phyloP scores from a whole-genome alignment of 2,888 invertebrate species.

The Chelonus formosanus region DNA sequence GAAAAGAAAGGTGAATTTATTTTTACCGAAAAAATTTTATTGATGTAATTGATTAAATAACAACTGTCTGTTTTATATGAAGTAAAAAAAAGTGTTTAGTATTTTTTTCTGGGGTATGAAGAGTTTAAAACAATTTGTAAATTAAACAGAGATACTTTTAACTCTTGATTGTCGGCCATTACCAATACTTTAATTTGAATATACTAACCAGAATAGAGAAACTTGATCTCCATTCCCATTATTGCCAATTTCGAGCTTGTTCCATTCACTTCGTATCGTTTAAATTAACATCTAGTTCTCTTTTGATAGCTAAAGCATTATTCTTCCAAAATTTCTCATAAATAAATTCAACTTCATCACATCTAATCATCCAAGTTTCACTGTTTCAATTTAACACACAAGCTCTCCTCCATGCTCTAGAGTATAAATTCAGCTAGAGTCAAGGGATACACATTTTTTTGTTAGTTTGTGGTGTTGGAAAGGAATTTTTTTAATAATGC shows the following conservation, averaged over 20 bases:
- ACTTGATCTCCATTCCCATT: slow-evolving; percentile 34
- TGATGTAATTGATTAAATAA: no score
- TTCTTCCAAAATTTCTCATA: slow-evolving; percentile 5
- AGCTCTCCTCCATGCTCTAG: background rate
- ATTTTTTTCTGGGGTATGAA: slow-evolving; percentile 39
- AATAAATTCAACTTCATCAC: slow-evolving; percentile 11
- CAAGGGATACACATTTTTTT: slow-evolving; percentile 13
- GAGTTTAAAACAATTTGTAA: slow-evolving; percentile 58
- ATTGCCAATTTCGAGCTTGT: slow-evolving; percentile 29
- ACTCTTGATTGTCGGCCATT: slow-evolving; percentile 60
- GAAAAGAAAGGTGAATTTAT: no score
- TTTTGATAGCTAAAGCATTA: slow-evolving; percentile 28
- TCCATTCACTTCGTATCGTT: slow-evolving; percentile 59
- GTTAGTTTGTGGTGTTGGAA: slow-evolving; percentile 39
- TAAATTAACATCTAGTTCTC: slow-evolving; percentile 60
- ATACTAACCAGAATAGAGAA: slow-evolving; percentile 60
- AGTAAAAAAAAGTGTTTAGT: background rate
- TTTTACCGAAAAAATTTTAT: no score
- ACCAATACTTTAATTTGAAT: slow-evolving; percentile 63
- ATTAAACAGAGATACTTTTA: slow-evolving; percentile 57
- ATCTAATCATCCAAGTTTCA: background rate
- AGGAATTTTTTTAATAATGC: slow-evolving; percentile 53
- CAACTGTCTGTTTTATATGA: no score
- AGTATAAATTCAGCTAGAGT: background rate
- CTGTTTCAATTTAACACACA: background rate